A percentile compares a stretch with the other conserved stretches of the same genome.
Conservation (phyloP, 1,140 invertebrate species). For the Brachionus koreanus region DNA sequence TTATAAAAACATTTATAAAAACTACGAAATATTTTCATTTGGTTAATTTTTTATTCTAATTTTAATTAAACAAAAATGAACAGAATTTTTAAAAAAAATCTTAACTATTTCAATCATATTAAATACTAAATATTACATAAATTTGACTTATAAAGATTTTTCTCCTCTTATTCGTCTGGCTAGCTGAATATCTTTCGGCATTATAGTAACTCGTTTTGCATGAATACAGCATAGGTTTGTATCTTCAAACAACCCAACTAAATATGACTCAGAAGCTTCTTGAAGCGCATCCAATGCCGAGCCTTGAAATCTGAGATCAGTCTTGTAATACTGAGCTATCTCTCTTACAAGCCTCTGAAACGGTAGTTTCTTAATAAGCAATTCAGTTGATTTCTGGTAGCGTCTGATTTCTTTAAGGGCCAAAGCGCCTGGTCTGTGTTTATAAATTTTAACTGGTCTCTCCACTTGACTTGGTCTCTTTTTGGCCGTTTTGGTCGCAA, state of each 20-base stretch:
- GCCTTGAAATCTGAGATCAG: constrained; percentile 63
- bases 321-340: constrained; percentile 75
- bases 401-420: constrained; percentile 78
- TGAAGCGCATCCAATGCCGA: constrained; percentile 58
- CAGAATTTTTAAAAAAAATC: not conserved
- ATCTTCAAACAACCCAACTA: constrained; percentile 82
- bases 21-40: no score
- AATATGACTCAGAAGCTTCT: constrained; percentile 82
- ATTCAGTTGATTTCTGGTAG: constrained; percentile 77
- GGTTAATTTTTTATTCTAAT: no score
- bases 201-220: constrained; percentile 87
- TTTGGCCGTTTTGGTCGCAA: constrained; percentile 65
- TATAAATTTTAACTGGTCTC: constrained; percentile 57
- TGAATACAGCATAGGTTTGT: constrained; percentile 90
- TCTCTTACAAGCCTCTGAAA: constrained; percentile 79
- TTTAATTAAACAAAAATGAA: no score
- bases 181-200: constrained; percentile 86
- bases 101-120: not conserved
- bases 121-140: not conserved
- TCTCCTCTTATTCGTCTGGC: constrained; percentile 55
- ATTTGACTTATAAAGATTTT: not conserved
- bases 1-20: no score
- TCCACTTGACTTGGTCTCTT: constrained; percentile 63
- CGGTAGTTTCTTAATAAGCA: constrained; percentile 74
- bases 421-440: constrained; percentile 70